Evolutionary conservation across 1,140 invertebrate genomes (phyloP), one percentile per base, ranked within the genome.

Genomic region (Ectropis grisescens): DNA sequence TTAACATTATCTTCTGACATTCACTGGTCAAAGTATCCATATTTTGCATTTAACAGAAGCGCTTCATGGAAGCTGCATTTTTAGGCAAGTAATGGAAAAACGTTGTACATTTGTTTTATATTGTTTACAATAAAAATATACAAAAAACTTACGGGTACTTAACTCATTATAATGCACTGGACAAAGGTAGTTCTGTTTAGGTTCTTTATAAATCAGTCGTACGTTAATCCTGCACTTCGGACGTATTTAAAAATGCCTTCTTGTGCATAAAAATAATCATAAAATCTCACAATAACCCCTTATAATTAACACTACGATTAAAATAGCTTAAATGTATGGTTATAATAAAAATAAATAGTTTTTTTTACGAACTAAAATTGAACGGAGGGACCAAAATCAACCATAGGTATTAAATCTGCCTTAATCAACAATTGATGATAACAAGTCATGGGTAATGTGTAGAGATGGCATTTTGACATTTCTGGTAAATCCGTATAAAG

Each of bases 21-120:
- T n/a, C n/a, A n/a, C n/a, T n/a, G n/a, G n/a, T n/a, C n/a, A n/a
- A n/a, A n/a, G n/a, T n/a, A n/a, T n/a, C n/a, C n/a, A n/a, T n/a
- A n/a, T n/a, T n/a, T n/a, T n/a, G n/a, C n/a, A n/a, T n/a, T n/a
- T n/a, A n/a, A n/a, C n/a, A n/a, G n/a, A n/a, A n/a, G n/a, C 61
- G 48, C 75, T 78, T 80, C 75, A 80, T 80, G 74, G 72, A 80
- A 80, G 72, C 70, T 54, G 71, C 47, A 33, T 9, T 51, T 40
- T n/a, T 65, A 68, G 60, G 58, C 54, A 38, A 31, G 33, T 9
- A 50, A 52, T 34, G 47, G 61, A 54, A 58, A 58, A 59, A 42
- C 51, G 53, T 71, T 57, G 50, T 62, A 66, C 58, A 67, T 51
- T 61, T 41, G 41, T 51, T 68, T 60, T 46, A 13, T 36, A 4